Conservation (phyloP, 1,140 invertebrate species). For the Philotrypesis tridentata region DNA sequence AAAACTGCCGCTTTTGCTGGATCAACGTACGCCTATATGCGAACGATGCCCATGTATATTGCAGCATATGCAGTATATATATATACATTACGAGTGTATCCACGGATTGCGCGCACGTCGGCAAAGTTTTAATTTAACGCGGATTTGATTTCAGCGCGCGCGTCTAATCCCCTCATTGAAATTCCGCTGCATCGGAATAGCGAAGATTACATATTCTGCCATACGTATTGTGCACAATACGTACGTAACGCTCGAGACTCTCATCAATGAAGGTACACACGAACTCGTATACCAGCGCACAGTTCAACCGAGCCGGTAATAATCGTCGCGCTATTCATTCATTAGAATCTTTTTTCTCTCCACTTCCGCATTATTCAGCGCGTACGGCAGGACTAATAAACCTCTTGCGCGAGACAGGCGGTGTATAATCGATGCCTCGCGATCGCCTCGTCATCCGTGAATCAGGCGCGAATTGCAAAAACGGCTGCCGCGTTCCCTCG, state of each 20-base stretch:
- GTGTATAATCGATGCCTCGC: not conserved
- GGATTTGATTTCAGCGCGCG: not conserved
- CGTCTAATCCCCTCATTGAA: constrained; percentile 1
- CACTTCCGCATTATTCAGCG: constrained; percentile 30
- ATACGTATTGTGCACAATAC: not conserved
- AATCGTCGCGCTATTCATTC: not conserved
- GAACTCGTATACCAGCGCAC: too few species aligned
- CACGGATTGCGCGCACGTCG: not conserved
- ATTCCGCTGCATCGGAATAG: not conserved
- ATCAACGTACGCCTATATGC: not conserved
- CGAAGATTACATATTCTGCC: not conserved
- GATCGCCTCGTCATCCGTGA: not conserved
- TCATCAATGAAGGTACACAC: constrained; percentile 36
- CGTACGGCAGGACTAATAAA: not conserved
- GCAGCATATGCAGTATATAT: not conserved
- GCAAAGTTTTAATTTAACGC: not conserved
- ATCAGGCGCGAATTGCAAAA: too few species aligned
- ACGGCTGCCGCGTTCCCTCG: too few species aligned
- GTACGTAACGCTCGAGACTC: not conserved
- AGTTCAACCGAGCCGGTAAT: not conserved
- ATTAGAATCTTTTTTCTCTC: not conserved
- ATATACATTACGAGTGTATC: too few species aligned
- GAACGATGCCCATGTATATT: not conserved
- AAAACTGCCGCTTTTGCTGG: not conserved
- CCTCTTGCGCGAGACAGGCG: not conserved